These are phyloP conservation scores for Marmota monax DNA, from an alignment of 2,113 vertebrate species.

Conservation along the genomic window DNA sequence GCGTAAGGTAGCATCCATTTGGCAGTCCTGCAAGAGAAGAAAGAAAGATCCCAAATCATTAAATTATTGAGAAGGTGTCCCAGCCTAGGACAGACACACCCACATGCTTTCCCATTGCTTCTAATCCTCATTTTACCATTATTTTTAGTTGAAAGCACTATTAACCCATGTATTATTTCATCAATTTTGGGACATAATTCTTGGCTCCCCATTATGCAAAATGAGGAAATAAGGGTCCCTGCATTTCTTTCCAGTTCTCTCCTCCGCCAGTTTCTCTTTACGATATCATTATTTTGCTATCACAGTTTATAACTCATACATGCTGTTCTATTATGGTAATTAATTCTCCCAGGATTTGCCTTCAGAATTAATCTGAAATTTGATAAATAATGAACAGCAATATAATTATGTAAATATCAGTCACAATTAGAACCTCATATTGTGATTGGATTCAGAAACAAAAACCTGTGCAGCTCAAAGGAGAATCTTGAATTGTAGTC, in stretches of 20 bases:
- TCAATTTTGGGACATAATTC: constrained; percentile 24
- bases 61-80: background rate
- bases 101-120: background rate
- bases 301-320: constrained; percentile 73
- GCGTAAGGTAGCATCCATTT: background rate
- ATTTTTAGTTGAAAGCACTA: constrained; percentile 15
- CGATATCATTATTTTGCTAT: constrained; percentile 69
- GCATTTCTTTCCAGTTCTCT: constrained; percentile 28
- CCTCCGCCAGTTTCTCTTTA: constrained; percentile 47
- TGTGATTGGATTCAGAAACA: constrained; percentile 49
- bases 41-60: background rate
- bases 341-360: constrained; percentile 64
- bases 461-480: constrained; percentile 53
- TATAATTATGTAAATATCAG: constrained; percentile 77
- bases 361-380: constrained; percentile 79
- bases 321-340: constrained; percentile 72
- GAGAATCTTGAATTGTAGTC: constrained; percentile 53
- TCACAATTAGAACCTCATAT: constrained; percentile 72
- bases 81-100: background rate
- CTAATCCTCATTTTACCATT: background rate
- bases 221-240: background rate
- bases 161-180: constrained; percentile 11
- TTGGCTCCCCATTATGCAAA: constrained; percentile 55
- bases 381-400: constrained; percentile 77
- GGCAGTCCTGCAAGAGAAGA: background rate